Percentiles rank a stretch among this genome's conserved stretches.
Evolutionary conservation across 2,113 vertebrate genomes (phyloP).

Genomic region (Crotophaga sulcirostris): DNA sequence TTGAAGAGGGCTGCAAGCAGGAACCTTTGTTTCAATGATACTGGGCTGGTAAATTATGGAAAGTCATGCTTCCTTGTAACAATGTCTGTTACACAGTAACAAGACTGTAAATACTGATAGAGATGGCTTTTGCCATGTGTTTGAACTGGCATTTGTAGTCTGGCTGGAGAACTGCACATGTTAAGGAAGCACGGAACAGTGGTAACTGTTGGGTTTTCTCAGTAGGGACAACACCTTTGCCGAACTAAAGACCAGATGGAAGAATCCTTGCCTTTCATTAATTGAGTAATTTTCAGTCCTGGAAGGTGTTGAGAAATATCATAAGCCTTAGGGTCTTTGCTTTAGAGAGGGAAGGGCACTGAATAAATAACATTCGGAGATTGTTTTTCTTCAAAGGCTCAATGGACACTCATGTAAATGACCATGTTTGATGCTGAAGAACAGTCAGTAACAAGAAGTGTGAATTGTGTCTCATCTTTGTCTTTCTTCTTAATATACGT

Average conservation of each 20-base stretch:
- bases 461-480: background rate
- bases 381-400: background rate
- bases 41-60: background rate
- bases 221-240: background rate
- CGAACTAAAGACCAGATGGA: background rate
- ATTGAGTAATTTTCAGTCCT: background rate
- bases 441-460: background rate
- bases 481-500: background rate
- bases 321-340: background rate
- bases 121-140: background rate
- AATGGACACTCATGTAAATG: fast-evolving
- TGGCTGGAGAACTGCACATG: background rate
- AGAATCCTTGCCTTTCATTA: background rate
- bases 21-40: background rate
- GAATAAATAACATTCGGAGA: background rate
- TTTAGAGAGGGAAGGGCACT: background rate
- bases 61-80: fast-evolving
- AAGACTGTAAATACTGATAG: background rate
- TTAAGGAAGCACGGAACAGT: background rate
- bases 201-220: background rate
- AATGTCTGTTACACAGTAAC: background rate
- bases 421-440: background rate
- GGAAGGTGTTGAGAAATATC: background rate
- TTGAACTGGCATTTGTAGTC: background rate
- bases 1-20: background rate